phyloP scores from a whole-genome alignment of 2,113 vertebrate genomes.

The Chaenogobius annularis region DNA sequence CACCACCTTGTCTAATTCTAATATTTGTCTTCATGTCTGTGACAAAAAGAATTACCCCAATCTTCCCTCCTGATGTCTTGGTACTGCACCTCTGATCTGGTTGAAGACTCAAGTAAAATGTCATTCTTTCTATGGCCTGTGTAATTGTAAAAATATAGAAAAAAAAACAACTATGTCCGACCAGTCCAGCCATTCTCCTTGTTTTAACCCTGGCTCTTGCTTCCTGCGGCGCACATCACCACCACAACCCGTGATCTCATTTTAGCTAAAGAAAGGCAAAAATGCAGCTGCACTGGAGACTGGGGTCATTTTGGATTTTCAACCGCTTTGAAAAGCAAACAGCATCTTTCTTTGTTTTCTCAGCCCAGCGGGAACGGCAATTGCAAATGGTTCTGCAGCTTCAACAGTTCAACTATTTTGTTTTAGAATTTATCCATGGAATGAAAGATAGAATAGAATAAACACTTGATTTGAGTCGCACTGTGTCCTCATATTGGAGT shows the following conservation, averaged over 20 bases:
- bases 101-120: background rate
- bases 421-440: constrained; percentile 5
- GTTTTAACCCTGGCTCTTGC: constrained; percentile 21
- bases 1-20: too few relatives aligned
- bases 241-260: constrained; percentile 7
- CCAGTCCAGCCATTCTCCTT: constrained; percentile 18
- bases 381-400: background rate
- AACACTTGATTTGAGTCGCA: background rate
- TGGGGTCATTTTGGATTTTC: background rate
- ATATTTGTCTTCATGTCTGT: too few relatives aligned
- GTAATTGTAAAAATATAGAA: background rate
- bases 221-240: constrained; percentile 22
- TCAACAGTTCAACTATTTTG: constrained; percentile 9
- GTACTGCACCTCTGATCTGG: background rate
- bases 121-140: background rate
- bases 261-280: background rate
- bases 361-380: background rate
- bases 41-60: too few relatives aligned
- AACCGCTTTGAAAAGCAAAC: constrained; percentile 11
- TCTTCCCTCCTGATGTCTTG: background rate
- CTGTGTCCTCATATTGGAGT: background rate
- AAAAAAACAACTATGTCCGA: background rate
- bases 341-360: constrained; percentile 4
- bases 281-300: background rate
- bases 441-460: constrained; percentile 7